Conservation (phyloP, 1,140 invertebrate genomes). For the Drosophila kanapiae region DNA sequence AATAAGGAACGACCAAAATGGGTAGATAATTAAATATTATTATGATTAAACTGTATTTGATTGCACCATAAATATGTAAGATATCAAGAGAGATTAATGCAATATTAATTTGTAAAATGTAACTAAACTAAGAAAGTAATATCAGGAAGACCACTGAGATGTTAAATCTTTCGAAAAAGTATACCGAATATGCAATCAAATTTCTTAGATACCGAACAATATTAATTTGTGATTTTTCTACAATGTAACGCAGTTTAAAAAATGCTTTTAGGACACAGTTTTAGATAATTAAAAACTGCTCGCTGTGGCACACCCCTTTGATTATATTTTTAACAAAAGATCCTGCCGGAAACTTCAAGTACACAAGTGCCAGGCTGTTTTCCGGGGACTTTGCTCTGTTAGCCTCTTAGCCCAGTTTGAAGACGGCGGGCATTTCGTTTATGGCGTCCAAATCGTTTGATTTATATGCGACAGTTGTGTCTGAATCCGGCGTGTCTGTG, state of each 20-base stretch:
- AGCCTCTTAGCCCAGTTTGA: slow-evolving; percentile 52
- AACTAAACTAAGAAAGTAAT: background rate
- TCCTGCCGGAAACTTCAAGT: no score
- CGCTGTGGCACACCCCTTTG: no score
- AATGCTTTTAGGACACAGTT: background rate
- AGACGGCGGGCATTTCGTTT: slow-evolving; percentile 22
- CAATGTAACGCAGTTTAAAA: no score
- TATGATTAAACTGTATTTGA: background rate
- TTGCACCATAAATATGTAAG: background rate
- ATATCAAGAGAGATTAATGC: no score
- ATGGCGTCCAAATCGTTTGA: slow-evolving; percentile 50
- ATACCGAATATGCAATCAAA: no score
- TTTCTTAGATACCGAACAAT: background rate
- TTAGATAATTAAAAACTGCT: background rate
- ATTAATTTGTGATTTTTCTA: no score
- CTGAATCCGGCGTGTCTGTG: slow-evolving; percentile 4
- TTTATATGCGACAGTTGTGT: slow-evolving; percentile 62
- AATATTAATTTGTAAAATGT: no score
- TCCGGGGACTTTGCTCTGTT: slow-evolving; percentile 15
- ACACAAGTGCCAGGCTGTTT: slow-evolving; percentile 4
- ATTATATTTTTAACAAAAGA: slow-evolving; percentile 2
- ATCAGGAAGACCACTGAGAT: background rate
- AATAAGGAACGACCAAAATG: background rate
- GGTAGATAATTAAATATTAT: background rate
- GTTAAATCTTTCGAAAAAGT: background rate